Base-by-base conservation (phyloP, 2,797 vertebrate genomes). In the Darevskia nairensis region DNA sequence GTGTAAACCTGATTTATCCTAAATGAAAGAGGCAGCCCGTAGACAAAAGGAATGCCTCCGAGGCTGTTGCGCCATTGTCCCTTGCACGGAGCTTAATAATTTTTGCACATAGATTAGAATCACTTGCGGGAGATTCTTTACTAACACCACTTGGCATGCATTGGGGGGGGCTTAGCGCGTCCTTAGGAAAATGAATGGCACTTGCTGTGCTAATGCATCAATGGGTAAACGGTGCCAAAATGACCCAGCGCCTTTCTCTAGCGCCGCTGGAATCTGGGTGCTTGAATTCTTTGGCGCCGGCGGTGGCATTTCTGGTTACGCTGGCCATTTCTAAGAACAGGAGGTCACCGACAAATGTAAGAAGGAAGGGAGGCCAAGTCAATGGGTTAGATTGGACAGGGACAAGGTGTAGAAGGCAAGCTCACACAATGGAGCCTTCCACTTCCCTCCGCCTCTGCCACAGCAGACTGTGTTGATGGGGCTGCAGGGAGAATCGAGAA, bases 1-100 rank as follows among this genome's bases (percentile, higher is more conserved):
- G 93, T 92, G 91, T 87, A 93, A 92, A 92, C 85, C 84, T 87
- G 61, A 90, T 88, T 95, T 94, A 94, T 87, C 93, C 82, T 94
- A 94, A 94, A 89, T 85, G 91, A 94, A 94, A 86, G 87, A 94
- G 92, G 92, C 90, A 94, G 92, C 69, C 76, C 0, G 0, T 80
- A 85, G 59, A 74, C 0, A 86, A 81, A 85, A 89, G 44, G 10
- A 8, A 46, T 50, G 76, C 41, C 41, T 78, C 44, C 6, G 76
- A 78, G 76, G 11, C 15, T 25, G 44, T 25, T 4, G 86, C 4
- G 82, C 89, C 89, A 88, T 85, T 91, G 77, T 61, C 91, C 17
- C 92, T 82, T 21, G 89, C 79, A 93, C 69, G 11, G 44, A 10
- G 71, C 84, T 90, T 69, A 61, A 11, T 46, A 27, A 35, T 75